phyloP scores from a whole-genome alignment of 2,888 invertebrate genomes.

The Athrips mouffetella region DNA sequence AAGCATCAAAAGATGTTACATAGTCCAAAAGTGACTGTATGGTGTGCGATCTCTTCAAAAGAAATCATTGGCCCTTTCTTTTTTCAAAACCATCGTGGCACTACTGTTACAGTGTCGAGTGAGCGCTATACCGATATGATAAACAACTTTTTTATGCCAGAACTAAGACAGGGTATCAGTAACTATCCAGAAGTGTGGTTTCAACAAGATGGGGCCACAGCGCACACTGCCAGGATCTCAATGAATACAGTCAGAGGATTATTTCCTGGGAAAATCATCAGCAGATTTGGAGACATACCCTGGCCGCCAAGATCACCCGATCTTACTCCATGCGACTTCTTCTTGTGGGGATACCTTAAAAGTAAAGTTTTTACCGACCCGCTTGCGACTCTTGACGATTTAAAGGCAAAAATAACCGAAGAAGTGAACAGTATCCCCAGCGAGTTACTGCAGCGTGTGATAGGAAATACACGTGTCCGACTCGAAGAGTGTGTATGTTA shows the following conservation, averaged over 20 bases:
- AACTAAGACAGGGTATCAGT: slow-evolving; percentile 13
- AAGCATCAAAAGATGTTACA: slow-evolving; percentile 10
- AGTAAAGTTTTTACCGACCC: no score
- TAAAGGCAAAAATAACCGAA: no score
- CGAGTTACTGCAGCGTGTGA: no score
- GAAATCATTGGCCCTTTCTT: slow-evolving; percentile 5
- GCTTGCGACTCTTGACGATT: no score
- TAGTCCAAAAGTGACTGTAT: slow-evolving; percentile 11
- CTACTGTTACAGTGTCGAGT: slow-evolving; percentile 8
- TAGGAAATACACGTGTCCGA: no score
- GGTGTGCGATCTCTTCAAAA: slow-evolving; percentile 1
- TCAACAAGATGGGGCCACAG: no score
- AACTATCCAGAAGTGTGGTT: no score
- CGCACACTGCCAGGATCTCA: slow-evolving; percentile 14
- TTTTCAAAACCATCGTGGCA: slow-evolving; percentile 9
- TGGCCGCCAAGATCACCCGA: slow-evolving; percentile 19
- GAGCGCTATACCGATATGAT: slow-evolving; percentile 13
- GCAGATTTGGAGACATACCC: slow-evolving; percentile 11
- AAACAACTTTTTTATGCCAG: slow-evolving; percentile 8
- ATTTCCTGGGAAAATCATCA: slow-evolving; percentile 16
- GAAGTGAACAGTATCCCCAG: no score
- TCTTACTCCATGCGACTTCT: slow-evolving; percentile 12
- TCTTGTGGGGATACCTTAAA: slow-evolving; percentile 16
- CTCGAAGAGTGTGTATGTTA: no score
- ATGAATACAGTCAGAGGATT: slow-evolving; percentile 14